Evolutionary conservation across 2,113 vertebrate species (phyloP).

Genomic region (Dendrocopos noguchii): DNA sequence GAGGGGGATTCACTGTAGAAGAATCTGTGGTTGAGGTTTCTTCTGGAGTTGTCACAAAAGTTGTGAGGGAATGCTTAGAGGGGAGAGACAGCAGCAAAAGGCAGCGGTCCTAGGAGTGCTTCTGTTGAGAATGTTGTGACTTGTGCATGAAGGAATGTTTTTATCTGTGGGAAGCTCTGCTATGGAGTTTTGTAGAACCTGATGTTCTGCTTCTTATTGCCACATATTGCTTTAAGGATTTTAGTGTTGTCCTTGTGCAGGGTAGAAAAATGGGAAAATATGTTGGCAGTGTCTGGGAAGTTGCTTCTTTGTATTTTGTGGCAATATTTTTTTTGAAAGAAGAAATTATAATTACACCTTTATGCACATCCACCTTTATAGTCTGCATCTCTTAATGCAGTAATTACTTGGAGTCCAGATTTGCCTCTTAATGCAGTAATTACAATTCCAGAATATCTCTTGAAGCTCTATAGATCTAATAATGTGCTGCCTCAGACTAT

Average conservation of each 20-base stretch:
- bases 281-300: not conserved
- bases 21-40: not conserved
- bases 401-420: not conserved
- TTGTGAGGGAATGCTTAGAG: not conserved
- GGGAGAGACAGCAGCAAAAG: not conserved
- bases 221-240: not conserved
- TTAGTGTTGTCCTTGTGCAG: not conserved
- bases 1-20: fast-evolving
- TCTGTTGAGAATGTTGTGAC: not conserved
- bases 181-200: not conserved
- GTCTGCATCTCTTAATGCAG: not conserved
- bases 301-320: not conserved
- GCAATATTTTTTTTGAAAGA: not conserved
- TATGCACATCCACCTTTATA: not conserved
- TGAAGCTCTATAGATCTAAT: not conserved
- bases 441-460: not conserved
- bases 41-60: not conserved
- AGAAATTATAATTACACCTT: not conserved
- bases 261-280: not conserved
- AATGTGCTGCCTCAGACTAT: not conserved
- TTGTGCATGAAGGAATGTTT: not conserved
- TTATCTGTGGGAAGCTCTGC: not conserved
- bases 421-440: not conserved
- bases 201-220: not conserved
- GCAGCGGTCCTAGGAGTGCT: not conserved